Evolutionary conservation across 2,888 invertebrate genomes (phyloP), one percentile per base, ranked within the genome.

Genomic region (Cyclophora albipunctata): DNA sequence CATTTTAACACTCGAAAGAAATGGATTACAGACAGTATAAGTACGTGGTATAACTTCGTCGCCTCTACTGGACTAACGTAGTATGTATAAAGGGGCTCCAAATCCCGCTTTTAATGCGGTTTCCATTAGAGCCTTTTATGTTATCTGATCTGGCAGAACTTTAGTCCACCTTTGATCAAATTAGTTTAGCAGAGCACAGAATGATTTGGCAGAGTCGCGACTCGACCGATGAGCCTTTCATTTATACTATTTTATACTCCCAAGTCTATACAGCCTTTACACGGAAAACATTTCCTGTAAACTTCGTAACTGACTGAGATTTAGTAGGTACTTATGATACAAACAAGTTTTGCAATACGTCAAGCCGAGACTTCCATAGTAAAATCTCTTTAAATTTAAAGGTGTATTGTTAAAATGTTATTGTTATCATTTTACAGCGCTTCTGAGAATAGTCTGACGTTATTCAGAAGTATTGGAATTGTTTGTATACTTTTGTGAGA

Each of bases 291-390:
- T 47, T 57, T 53, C 57, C 54, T 52, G 55, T 50, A 59, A 52
- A 59, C 50, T 59, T 59, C 45, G 42, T 51, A 55, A 50, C 58
- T 59, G 54, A 20, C 57, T 51, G 59, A 59, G 57, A 64, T 66
- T 66, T 66, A 66, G 50, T 54, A 20, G 20, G 56, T 52, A 55
- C 61, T 57, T 62, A 59, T 55, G 61, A 60, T 59, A 59, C 58
- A 57, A 61, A 60, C 56, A 66, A 67, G 63, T 66, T 66, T 57
- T 59, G 60, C 58, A 57, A 54, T 67, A 66, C 56, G 63, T 64
- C 66, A 65, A 50, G 52, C 35, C 50, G 46, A 52, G 43, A 51
- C 51, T 46, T 33, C 45, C 53, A 48, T 54, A 50, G 53, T 55
- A 54, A 53, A 50, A 53, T 50, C 52, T 47, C 50, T 49, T 53